These are phyloP conservation scores for Spermophilus dauricus DNA, from an alignment of 2,113 vertebrate species.

Conservation along the genomic window DNA sequence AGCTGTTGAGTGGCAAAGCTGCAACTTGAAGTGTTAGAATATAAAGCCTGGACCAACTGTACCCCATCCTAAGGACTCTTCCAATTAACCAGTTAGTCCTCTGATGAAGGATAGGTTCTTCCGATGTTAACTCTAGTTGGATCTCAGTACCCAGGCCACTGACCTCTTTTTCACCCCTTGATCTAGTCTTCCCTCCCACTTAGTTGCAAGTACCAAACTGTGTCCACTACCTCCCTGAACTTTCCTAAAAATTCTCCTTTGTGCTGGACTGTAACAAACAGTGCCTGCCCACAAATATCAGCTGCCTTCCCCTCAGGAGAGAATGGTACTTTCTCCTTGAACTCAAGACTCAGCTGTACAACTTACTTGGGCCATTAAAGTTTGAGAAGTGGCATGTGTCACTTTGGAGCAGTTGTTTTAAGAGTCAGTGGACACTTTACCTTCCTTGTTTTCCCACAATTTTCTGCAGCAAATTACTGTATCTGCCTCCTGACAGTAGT, in stretches of 20 bases:
- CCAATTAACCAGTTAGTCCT: neutral
- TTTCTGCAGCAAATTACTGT: neutral
- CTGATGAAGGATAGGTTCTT: neutral
- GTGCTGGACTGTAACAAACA: neutral
- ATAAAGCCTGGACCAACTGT: neutral
- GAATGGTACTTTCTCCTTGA: neutral
- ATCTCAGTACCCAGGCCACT: neutral
- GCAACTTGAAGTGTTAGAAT: neutral
- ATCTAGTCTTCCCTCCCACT: neutral
- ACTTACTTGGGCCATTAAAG: neutral
- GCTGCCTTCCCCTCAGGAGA: accelerated
- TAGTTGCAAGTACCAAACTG: neutral
- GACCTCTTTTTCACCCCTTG: neutral
- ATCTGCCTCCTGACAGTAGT: neutral
- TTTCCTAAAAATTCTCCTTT: neutral
- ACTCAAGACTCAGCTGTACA: neutral
- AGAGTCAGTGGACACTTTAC: neutral
- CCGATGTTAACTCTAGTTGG: neutral
- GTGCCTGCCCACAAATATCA: neutral
- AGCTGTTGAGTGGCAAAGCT: neutral
- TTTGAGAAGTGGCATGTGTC: neutral
- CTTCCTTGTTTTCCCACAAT: neutral
- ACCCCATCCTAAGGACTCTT: neutral
- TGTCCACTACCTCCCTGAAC: neutral
- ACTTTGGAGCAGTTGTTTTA: neutral